Base-by-base conservation (phyloP, 1,140 invertebrate species). In the Coenobita brevimanus region DNA sequence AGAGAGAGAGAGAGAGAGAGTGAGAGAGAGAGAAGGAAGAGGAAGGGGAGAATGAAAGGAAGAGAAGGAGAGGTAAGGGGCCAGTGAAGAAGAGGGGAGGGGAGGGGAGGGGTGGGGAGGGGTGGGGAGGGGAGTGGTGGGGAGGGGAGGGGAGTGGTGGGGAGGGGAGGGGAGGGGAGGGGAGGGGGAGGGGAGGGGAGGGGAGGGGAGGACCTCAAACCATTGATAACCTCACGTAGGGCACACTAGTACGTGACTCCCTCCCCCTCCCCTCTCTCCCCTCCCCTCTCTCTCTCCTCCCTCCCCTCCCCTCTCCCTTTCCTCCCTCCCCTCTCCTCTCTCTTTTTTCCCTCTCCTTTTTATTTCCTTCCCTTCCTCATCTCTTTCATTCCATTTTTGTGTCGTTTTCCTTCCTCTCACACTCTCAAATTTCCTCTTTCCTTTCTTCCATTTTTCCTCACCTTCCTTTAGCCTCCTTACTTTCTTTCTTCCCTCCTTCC, bases 1-100 rank as follows among this genome's bases (percentile, higher is more conserved):
- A 64, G 62, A 64, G 62, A 64, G 62, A 64, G 62, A 64, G 62
- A 64, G 62, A 64, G 62, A 64, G 62, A 64, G 62, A 64, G 62
- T 24, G 62, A 64, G 62, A 64, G 62, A 64, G 62, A 64, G 62
- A 64, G 62, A 69, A 27, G n/a, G 24, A 30, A 30, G n/a, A 62
- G 57, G n/a, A n/a, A n/a, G n/a, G n/a, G n/a, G n/a, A n/a, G n/a
- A n/a, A n/a, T n/a, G n/a, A n/a, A n/a, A n/a, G n/a, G n/a, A 24
- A n/a, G n/a, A n/a, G n/a, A n/a, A n/a, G n/a, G n/a, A n/a, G n/a
- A n/a, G n/a, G n/a, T n/a, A n/a, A n/a, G n/a, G n/a, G n/a, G n/a
- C n/a, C n/a, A n/a, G n/a, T n/a, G n/a, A n/a, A n/a, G n/a, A n/a
- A n/a, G n/a, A n/a, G n/a, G 73, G 41, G 38, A 21, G 73, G 38